A percentile compares a stretch with the other conserved stretches of the same genome.
These are phyloP conservation scores for Drosophila navojoa DNA, from an alignment of 1,140 invertebrate genomes.

Conservation along the genomic window DNA sequence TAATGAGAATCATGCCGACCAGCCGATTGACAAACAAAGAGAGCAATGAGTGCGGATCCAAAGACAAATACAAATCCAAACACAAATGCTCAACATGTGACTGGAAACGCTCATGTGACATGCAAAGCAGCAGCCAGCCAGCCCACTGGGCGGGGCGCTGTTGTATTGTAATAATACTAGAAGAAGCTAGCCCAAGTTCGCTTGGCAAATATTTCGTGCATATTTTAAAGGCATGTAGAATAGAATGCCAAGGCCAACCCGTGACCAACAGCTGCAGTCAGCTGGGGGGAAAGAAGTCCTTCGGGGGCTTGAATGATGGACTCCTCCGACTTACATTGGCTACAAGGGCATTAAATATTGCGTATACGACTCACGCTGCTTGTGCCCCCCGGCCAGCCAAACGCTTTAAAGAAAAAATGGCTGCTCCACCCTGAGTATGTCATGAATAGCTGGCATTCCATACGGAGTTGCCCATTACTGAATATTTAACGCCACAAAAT, in stretches of 20 bases:
- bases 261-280: too few species aligned
- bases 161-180: too few species aligned
- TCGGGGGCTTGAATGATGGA: too few species aligned
- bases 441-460: conserved; percentile 45
- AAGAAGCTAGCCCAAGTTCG: too few species aligned
- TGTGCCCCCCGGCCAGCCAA: background rate
- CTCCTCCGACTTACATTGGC: background rate
- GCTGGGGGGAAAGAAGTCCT: too few species aligned
- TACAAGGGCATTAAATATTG: conserved; percentile 14
- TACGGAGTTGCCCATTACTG: conserved; percentile 13
- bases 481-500: conserved; percentile 47
- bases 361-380: conserved; percentile 33
- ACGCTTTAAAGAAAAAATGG: conserved; percentile 9
- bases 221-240: too few species aligned
- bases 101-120: conserved; percentile 37
- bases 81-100: conserved; percentile 34
- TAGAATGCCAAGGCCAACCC: too few species aligned
- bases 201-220: too few species aligned
- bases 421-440: conserved; percentile 35
- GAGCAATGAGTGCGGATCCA: conserved; percentile 3
- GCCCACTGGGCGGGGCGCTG: background rate
- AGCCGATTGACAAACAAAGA: conserved; percentile 27
- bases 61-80: conserved; percentile 18
- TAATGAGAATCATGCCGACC: conserved; percentile 44
- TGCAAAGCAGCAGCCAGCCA: conserved; percentile 26